These are phyloP conservation scores for Ethmia dodecea DNA, from an alignment of 2,888 invertebrate genomes.

Conservation along the genomic window DNA sequence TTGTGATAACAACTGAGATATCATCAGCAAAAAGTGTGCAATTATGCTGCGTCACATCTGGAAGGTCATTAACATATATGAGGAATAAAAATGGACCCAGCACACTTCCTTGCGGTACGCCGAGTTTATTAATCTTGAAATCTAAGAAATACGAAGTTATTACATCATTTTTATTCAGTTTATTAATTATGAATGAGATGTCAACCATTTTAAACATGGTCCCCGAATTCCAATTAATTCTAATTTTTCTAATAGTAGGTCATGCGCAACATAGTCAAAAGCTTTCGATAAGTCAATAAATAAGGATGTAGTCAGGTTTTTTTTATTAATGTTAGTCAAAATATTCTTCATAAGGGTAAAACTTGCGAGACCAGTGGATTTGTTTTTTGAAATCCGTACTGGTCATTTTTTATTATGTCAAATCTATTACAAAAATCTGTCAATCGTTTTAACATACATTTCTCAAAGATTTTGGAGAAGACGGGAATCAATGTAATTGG, in stretches of 20 bases:
- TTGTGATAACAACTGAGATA: neutral
- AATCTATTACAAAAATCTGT: neutral
- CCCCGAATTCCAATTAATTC: constrained; percentile 7
- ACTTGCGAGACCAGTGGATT: constrained; percentile 4
- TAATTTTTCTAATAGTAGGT: constrained; percentile 4
- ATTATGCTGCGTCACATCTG: neutral
- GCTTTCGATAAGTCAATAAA: constrained; percentile 13
- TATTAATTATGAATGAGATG: neutral
- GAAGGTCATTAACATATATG: no score
- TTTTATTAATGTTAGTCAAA: constrained; percentile 1
- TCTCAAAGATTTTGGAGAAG: constrained; percentile 4
- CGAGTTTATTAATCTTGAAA: neutral
- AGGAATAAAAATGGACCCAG: no score
- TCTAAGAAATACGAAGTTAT: neutral
- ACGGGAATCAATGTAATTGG: constrained; percentile 1
- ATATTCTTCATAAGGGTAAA: constrained; percentile 4
- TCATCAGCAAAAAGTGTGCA: constrained; percentile 2
- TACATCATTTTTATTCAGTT: neutral
- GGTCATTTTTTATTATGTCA: constrained; percentile 3
- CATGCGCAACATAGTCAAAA: constrained; percentile 11
- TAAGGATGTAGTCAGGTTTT: neutral
- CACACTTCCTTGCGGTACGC: constrained; percentile 1
- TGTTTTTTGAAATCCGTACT: constrained; percentile 9
- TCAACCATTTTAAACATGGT: constrained; percentile 1
- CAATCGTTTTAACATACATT: neutral